Percentiles rank a stretch among this genome's conserved stretches.
Evolutionary conservation across 2,113 vertebrate genomes (phyloP).

Genomic region (Piaya cayana): DNA sequence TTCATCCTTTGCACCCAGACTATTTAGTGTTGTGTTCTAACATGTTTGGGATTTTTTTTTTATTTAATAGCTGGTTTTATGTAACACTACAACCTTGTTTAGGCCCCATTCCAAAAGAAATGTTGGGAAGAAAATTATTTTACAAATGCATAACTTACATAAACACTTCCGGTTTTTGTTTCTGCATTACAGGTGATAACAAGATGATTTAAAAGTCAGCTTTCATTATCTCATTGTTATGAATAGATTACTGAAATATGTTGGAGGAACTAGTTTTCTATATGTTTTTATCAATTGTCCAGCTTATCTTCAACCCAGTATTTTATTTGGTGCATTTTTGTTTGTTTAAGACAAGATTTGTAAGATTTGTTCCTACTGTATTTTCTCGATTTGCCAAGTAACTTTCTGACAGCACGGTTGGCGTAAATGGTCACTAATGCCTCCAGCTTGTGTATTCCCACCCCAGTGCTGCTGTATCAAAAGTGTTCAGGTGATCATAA

Average conservation of each 20-base stretch:
- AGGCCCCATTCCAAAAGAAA: conserved; percentile 54
- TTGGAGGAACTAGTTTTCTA: neutral
- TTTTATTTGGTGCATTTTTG: neutral
- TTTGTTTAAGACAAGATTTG: neutral
- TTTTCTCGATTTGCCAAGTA: neutral
- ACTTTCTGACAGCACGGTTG: neutral
- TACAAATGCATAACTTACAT: conserved; percentile 37
- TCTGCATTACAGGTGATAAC: conserved; percentile 45
- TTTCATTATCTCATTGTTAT: conserved; percentile 24
- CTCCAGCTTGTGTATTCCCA: neutral
- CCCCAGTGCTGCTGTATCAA: neutral
- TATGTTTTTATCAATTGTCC: conserved; percentile 20
- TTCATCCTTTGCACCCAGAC: conserved; percentile 20
- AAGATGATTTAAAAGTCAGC: conserved; percentile 34
- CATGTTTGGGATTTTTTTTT: conserved; percentile 6
- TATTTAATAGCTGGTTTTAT: conserved; percentile 41
- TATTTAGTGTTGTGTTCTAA: conserved; percentile 41
- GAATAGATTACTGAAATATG: neutral
- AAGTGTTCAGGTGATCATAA: neutral
- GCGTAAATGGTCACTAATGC: neutral
- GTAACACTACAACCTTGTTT: conserved; percentile 29
- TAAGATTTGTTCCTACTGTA: neutral
- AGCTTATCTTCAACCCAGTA: conserved; percentile 8
- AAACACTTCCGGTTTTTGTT: conserved; percentile 39
- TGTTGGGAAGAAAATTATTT: conserved; percentile 1